Conservation (phyloP, 2,113 vertebrate species). For the Ailuropoda melanoleuca region DNA sequence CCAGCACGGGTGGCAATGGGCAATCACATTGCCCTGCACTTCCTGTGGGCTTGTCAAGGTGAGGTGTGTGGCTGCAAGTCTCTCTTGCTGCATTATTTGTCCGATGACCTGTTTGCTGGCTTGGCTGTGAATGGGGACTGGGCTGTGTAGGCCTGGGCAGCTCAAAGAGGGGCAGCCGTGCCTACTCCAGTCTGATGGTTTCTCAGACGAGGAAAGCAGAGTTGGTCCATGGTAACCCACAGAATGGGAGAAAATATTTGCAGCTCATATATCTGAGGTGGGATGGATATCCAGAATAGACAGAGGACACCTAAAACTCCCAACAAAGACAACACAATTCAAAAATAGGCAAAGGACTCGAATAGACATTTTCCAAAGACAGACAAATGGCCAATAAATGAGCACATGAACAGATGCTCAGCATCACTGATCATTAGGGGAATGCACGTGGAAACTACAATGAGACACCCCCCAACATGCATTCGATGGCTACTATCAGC, state of each 20-base stretch:
- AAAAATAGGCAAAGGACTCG: not conserved
- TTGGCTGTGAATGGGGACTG: not conserved
- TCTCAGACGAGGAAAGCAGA: not conserved
- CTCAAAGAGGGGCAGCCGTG: not conserved
- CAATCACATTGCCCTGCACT: not conserved
- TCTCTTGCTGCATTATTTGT: not conserved
- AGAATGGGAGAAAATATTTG: not conserved
- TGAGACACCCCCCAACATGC: not conserved
- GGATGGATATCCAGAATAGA: not conserved
- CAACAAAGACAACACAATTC: not conserved
- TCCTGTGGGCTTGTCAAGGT: not conserved
- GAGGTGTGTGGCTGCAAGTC: not conserved
- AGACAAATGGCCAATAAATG: not conserved
- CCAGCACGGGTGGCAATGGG: not conserved
- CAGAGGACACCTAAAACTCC: not conserved
- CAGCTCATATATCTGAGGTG: not conserved
- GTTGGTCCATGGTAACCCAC: not conserved
- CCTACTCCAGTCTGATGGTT: not conserved
- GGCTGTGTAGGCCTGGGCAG: not conserved
- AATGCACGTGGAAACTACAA: not conserved
- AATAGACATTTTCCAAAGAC: not conserved
- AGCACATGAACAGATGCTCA: not conserved
- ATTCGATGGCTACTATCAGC: not conserved
- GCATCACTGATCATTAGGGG: not conserved
- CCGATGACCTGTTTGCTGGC: not conserved